Evolutionary conservation across 2,113 vertebrate genomes (phyloP), one percentile per base, ranked within the genome.

Genomic region (Eolophus roseicapilla): DNA sequence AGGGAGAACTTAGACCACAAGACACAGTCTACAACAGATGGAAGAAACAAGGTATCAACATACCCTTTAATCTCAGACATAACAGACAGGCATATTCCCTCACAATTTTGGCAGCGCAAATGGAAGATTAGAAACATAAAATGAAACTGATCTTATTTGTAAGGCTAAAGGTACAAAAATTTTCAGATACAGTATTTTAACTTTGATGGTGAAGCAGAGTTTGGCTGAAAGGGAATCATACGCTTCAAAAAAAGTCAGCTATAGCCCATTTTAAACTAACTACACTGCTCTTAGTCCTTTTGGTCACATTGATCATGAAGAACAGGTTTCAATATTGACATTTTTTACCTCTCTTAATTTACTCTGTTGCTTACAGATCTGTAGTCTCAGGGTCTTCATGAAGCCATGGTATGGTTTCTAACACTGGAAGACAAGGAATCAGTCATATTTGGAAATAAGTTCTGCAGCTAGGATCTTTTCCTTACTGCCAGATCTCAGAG

Each of bases 41-140:
- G 44, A 65, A 83, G 19, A 86, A 90, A 78, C 39, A 59, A 52
- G 7, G 28, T 52, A 13, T 49, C 49, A 62, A 31, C 29, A 25
- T 3, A 53, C 5, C 7, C 28, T 64, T 71, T 75, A 44, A 64
- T 17, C 16, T 90, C 59, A 73, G 59, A 47, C 47, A 79, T 39
- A 73, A 37, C 3, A 70, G 62, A 46, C 35, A 39, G 41, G 12
- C 41, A 31, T 18, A 60, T 23, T 78, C 44, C 35, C 41, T 64
- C 23, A 49, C 4, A n/a, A 16, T 7, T 64, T 60, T 16, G 7
- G 41, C 55, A 73, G 14, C 1, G 0, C 12, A 46, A 68, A 21
- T 4, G 12, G 33, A 93, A 78, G 67, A 86, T 64, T 0, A 80
- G 31, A 85, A 73, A 62, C 44, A 41, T 17, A 41, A 95, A 67